Evolutionary conservation across 2,888 invertebrate genomes (phyloP).

Genomic region (Epicampocera succincta): DNA sequence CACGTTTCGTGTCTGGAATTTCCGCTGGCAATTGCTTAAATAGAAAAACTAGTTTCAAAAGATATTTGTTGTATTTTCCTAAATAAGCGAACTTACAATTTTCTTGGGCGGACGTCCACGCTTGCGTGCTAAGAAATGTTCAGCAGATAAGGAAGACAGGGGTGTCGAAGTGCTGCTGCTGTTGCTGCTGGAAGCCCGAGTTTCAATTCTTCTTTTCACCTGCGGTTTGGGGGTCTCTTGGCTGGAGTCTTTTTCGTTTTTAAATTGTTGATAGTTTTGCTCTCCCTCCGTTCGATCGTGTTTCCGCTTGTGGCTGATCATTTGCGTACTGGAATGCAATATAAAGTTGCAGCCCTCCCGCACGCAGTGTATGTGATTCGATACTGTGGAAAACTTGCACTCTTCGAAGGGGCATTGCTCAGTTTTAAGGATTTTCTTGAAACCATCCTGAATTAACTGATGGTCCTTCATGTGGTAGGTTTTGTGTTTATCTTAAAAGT

Average conservation of each 20-base stretch:
- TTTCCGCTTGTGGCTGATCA: conserved; percentile 98
- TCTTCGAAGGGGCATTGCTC: conserved; percentile 95
- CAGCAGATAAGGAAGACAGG: conserved; percentile 78
- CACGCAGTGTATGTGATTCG: conserved; percentile 99
- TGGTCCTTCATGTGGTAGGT: conserved; percentile 99
- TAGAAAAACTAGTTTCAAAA: not conserved
- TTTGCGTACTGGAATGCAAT: conserved; percentile 96
- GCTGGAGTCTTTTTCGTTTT: conserved; percentile 76
- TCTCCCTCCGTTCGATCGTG: conserved; percentile 97
- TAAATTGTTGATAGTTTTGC: conserved; percentile 81
- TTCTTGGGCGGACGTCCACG: conserved; percentile 80
- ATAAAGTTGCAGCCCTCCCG: conserved; percentile 97
- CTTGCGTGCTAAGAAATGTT: conserved; percentile 79
- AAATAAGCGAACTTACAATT: conserved; percentile 75
- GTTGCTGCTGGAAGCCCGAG: conserved; percentile 54
- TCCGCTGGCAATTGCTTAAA: conserved; percentile 76
- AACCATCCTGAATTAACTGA: conserved; percentile 96
- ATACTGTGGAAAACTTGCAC: conserved; percentile 96
- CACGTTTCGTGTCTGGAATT: conserved; percentile 73
- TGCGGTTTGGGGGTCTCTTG: conserved; percentile 74
- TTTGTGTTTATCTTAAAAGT: conserved; percentile 95
- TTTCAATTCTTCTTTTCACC: conserved; percentile 57
- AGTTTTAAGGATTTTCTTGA: conserved; percentile 99
- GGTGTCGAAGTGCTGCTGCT: conserved; percentile 75
- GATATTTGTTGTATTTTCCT: not conserved